Base-by-base conservation (phyloP, 1,140 invertebrate species). In the Drosophila eugracilis region DNA sequence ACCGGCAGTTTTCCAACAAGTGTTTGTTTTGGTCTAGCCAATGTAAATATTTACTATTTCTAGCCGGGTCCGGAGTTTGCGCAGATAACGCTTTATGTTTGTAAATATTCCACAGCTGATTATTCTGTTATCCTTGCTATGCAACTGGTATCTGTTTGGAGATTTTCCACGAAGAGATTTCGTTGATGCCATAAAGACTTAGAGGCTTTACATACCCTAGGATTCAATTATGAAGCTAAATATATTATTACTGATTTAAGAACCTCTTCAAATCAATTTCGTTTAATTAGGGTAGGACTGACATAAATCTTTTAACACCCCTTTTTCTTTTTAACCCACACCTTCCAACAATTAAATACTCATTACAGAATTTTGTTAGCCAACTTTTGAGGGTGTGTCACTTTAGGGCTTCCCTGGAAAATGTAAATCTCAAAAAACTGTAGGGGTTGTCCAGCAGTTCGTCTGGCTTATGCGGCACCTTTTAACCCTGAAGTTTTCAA, bases 21-120 rank as follows among this genome's bases (percentile, higher is more conserved):
- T 86, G 78, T 78, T 86, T 81, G 83, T 88, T 88, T 88, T 88
- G 78, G 57, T 69, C 50, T 45, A 37, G 26, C 59, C 48, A 7
- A 36, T 36, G 77, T 81, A 88, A 86, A 86, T 88, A 86, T 88
- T 86, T 81, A 77, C 74, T 28, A 44, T 50, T 14, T 37, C 9
- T 26, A 70, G 28, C 7, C 42, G 34, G 30, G 12, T 58, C 9
- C 1, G 36, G 80, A 81, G 83, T 86, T 60, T 86, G 81, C 81
- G 81, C 81, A 88, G 59, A 86, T 63, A 15, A 28, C 10, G 10
- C 39, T n/a, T 22, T 37, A 34, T 86, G 63, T 75, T 86, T 77
- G 69, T 71, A 86, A 75, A 81, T 21, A 75, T 34, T 55, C 10
- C n/a, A 10, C 80, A 84, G 74, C 78, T 81, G 69, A 45, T 70